phyloP scores from a whole-genome alignment of 2,113 vertebrate genomes.

The Ptilorrhoa leucosticta region DNA sequence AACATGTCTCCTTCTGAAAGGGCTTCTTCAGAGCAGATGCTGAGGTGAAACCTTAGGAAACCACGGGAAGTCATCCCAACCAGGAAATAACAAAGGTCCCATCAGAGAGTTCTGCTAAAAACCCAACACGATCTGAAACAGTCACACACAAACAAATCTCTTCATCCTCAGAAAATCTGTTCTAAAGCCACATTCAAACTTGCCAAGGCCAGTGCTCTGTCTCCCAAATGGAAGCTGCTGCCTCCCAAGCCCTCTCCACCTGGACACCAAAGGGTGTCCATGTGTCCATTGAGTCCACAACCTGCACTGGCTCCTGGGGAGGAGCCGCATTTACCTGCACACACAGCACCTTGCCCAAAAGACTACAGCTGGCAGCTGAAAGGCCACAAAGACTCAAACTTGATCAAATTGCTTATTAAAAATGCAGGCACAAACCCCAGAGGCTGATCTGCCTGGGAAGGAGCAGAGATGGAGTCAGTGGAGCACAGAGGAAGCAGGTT shows the following conservation, averaged over 20 bases:
- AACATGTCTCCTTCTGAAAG: not conserved
- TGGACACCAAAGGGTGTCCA: not conserved
- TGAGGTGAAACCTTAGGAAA: not conserved
- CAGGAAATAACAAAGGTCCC: not conserved
- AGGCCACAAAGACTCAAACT: not conserved
- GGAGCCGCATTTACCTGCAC: not conserved
- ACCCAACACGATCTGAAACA: not conserved
- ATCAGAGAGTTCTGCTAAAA: not conserved
- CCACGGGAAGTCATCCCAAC: not conserved
- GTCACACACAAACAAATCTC: not conserved
- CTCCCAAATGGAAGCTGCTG: not conserved
- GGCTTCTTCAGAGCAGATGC: not conserved
- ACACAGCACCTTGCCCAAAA: not conserved
- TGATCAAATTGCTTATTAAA: not conserved
- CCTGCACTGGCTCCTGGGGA: not conserved
- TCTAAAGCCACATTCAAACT: not conserved
- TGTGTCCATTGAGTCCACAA: not conserved
- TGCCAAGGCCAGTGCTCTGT: not conserved
- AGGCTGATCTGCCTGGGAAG: not conserved
- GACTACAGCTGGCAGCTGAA: not conserved
- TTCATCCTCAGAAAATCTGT: not conserved
- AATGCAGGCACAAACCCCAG: not conserved
- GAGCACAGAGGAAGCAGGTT: not conserved
- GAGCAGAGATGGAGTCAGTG: not conserved
- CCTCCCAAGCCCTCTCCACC: not conserved